A percentile compares a stretch with the other conserved stretches of the same genome.
phyloP scores from a whole-genome alignment of 1,140 invertebrate species.

The Drosophila simulans region DNA sequence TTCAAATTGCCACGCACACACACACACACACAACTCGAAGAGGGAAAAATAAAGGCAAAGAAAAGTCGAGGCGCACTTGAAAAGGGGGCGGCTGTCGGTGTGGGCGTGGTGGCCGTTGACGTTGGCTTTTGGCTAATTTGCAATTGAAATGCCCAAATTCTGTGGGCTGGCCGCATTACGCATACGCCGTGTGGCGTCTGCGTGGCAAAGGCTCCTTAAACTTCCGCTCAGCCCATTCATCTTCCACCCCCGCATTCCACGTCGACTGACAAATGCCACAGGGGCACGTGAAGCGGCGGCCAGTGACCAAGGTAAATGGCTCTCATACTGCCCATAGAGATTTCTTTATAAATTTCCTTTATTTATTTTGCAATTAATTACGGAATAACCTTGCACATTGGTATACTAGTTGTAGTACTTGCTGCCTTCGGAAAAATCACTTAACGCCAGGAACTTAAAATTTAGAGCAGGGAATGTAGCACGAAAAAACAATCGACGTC shows the following conservation, averaged over 20 bases:
- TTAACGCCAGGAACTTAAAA: neutral
- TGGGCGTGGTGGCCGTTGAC: slow-evolving; percentile 13
- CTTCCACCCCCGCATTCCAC: slow-evolving; percentile 1
- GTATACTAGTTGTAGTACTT: neutral
- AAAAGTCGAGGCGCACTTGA: slow-evolving; percentile 9
- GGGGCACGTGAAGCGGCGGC: slow-evolving; percentile 49
- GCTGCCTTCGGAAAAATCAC: neutral
- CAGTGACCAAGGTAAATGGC: slow-evolving; percentile 8
- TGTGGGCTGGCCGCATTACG: slow-evolving; percentile 59
- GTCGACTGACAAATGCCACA: slow-evolving; percentile 54
- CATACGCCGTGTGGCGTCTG: slow-evolving; percentile 57
- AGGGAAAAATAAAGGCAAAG: neutral
- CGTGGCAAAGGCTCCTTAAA: slow-evolving; percentile 41
- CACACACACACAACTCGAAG: neutral
- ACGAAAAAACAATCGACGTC: neutral
- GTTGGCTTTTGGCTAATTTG: slow-evolving; percentile 63
- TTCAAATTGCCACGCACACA: slow-evolving; percentile 68
- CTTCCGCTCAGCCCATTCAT: slow-evolving; percentile 26
- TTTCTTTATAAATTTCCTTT: neutral
- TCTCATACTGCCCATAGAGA: neutral
- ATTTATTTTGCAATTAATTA: neutral
- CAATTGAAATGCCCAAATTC: slow-evolving; percentile 77
- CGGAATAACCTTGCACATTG: neutral
- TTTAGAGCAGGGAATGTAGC: neutral
- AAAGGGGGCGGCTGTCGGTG: slow-evolving; percentile 7